A percentile compares a stretch with the other conserved stretches of the same genome.
Evolutionary conservation across 2,113 vertebrate genomes (phyloP).

Genomic region (Pseudorasbora parva): DNA sequence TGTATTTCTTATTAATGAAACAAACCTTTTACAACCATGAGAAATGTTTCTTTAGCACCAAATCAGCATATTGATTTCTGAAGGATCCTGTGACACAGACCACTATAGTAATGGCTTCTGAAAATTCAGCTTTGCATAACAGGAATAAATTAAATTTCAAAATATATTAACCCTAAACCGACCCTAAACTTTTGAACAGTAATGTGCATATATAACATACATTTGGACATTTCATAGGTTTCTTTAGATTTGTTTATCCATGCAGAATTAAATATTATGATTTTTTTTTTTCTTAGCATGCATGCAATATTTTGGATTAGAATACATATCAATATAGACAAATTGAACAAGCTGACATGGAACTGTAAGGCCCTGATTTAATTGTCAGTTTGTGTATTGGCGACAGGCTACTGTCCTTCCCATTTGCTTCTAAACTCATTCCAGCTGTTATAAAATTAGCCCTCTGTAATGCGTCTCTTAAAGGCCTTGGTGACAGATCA

Average conservation of each 20-base stretch:
- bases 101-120: no score
- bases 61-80: neutral
- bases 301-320: neutral
- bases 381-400: constrained; percentile 8
- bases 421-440: constrained; percentile 13
- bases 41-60: neutral
- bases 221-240: neutral
- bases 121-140: neutral
- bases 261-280: neutral
- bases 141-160: neutral
- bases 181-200: no score
- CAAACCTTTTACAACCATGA: neutral
- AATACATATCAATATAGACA: neutral
- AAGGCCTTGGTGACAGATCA: constrained; percentile 43
- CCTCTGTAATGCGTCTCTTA: constrained; percentile 44
- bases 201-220: no score
- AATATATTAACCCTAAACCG: no score
- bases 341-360: neutral
- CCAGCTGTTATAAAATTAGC: constrained; percentile 39
- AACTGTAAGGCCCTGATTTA: neutral
- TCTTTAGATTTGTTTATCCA: neutral
- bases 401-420: constrained; percentile 5
- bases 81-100: neutral
- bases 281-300: neutral
- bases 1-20: neutral